phyloP scores from a whole-genome alignment of 2,888 invertebrate genomes.

The Clanis bilineata region DNA sequence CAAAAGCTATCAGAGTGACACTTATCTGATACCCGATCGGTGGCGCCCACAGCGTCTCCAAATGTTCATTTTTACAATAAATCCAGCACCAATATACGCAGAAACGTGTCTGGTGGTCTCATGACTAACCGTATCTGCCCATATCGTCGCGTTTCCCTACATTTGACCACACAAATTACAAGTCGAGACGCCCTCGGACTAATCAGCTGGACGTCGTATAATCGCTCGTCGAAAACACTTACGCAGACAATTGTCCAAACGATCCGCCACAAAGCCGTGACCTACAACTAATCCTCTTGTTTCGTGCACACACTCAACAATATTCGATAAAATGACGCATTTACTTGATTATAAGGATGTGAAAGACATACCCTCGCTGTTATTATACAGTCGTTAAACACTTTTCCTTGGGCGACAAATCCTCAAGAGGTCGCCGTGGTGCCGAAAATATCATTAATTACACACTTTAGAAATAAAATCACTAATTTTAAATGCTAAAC shows the following conservation, averaged over 20 bases:
- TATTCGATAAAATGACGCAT: conserved; percentile 81
- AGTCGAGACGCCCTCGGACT: conserved; percentile 64
- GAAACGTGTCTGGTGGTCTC: conserved; percentile 65
- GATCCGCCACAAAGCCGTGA: conserved; percentile 28
- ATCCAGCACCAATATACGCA: conserved; percentile 50
- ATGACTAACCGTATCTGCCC: conserved; percentile 75
- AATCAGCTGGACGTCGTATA: conserved; percentile 74
- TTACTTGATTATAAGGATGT: conserved; percentile 76
- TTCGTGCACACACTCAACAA: conserved; percentile 54
- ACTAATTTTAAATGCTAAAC: conserved; percentile 70
- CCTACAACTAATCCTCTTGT: conserved; percentile 44
- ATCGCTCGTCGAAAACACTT: conserved; percentile 39
- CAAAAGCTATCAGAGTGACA: conserved; percentile 60
- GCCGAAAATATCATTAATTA: conserved; percentile 78
- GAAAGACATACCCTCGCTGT: conserved; percentile 82
- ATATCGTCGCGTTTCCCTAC: conserved; percentile 64
- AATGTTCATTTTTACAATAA: conserved; percentile 43
- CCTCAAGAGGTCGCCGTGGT: conserved; percentile 76
- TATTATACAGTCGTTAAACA: conserved; percentile 72
- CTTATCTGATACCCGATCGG: conserved; percentile 57
- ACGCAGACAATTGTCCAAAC: conserved; percentile 26
- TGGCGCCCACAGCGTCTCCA: conserved; percentile 51
- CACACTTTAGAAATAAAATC: conserved; percentile 68
- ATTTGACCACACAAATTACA: conserved; percentile 50
- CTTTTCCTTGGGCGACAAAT: conserved; percentile 74